These are phyloP conservation scores for Pogonophryne albipinna DNA, from an alignment of 2,797 vertebrate genomes.

Conservation along the genomic window DNA sequence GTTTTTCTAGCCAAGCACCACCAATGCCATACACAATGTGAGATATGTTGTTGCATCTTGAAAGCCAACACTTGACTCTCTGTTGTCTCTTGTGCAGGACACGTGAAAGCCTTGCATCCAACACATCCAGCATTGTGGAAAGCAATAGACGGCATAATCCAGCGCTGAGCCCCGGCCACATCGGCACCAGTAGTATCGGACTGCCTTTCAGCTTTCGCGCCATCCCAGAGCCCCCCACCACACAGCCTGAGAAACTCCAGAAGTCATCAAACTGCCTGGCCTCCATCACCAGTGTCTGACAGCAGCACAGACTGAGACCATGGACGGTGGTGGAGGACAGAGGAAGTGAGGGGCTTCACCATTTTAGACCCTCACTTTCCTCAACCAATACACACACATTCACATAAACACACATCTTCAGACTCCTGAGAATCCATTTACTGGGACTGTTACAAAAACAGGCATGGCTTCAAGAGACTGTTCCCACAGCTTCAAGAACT, in stretches of 20 bases:
- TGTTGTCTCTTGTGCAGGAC: constrained; percentile 85
- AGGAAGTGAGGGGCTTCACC: constrained; percentile 67
- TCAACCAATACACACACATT: constrained; percentile 55
- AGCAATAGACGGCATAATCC: constrained; percentile 99
- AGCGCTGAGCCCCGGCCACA: constrained; percentile 95
- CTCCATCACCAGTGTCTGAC: constrained; percentile 99
- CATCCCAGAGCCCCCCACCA: constrained; percentile 90
- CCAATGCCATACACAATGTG: not conserved
- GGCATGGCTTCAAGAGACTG: constrained; percentile 90
- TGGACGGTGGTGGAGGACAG: constrained; percentile 59
- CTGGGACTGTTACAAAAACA: constrained; percentile 88
- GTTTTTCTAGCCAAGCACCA: constrained; percentile 1
- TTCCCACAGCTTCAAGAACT: constrained; percentile 87
- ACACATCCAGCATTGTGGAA: constrained; percentile 99
- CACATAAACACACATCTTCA: constrained; percentile 64
- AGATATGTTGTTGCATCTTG: not conserved
- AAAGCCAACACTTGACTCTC: constrained; percentile 8
- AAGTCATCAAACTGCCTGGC: constrained; percentile 99
- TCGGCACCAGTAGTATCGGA: constrained; percentile 90
- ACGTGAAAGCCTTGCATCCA: constrained; percentile 99
- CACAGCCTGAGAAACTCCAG: constrained; percentile 97
- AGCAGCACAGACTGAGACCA: constrained; percentile 68
- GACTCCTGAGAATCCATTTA: constrained; percentile 83
- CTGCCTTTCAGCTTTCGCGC: constrained; percentile 96
- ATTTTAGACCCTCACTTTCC: constrained; percentile 61